Percentiles rank a stretch among this genome's conserved stretches.
These are phyloP conservation scores for Phaetusa simplex DNA, from an alignment of 2,113 vertebrate genomes.

Conservation along the genomic window DNA sequence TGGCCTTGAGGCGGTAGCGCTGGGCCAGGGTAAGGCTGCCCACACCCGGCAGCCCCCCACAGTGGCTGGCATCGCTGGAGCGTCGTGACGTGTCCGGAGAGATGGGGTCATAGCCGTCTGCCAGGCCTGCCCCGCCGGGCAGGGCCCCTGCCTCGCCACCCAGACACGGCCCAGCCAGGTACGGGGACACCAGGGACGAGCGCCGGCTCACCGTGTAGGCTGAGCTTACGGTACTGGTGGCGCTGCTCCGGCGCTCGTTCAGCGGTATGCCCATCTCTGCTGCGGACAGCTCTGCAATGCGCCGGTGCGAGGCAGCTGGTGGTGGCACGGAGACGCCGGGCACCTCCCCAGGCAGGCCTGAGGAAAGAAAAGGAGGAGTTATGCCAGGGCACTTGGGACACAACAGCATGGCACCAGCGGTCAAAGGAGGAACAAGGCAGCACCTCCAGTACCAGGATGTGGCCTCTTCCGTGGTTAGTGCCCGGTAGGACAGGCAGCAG, in stretches of 20 bases:
- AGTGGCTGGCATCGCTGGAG: slow-evolving; percentile 60
- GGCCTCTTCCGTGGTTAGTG: rapidly evolving
- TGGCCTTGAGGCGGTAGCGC: slow-evolving; percentile 91
- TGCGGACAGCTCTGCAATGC: slow-evolving; percentile 79
- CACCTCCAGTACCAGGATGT: background rate
- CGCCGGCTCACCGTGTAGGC: slow-evolving; percentile 94
- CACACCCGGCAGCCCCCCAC: slow-evolving; percentile 78
- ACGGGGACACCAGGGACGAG: slow-evolving; percentile 88
- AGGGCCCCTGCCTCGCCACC: slow-evolving; percentile 69
- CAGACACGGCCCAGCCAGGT: slow-evolving; percentile 80
- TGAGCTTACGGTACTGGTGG: slow-evolving; percentile 91
- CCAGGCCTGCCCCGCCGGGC: slow-evolving; percentile 6
- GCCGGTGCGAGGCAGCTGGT: slow-evolving; percentile 76
- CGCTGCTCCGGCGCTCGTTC: slow-evolving; percentile 86
- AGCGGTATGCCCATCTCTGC: slow-evolving; percentile 59
- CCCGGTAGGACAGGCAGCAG: background rate
- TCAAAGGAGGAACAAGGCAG: background rate
- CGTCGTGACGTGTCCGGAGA: slow-evolving; percentile 77
- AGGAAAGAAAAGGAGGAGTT: background rate
- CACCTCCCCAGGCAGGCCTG: slow-evolving; percentile 71
- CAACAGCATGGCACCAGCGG: rapidly evolving
- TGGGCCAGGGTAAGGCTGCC: slow-evolving; percentile 87
- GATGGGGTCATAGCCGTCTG: slow-evolving; percentile 70
- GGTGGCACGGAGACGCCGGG: slow-evolving; percentile 74
- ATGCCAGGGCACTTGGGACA: background rate